Percentiles rank a stretch among this genome's conserved stretches.
Conservation (phyloP, 1,140 invertebrate genomes). For the Brachionus koreanus region DNA sequence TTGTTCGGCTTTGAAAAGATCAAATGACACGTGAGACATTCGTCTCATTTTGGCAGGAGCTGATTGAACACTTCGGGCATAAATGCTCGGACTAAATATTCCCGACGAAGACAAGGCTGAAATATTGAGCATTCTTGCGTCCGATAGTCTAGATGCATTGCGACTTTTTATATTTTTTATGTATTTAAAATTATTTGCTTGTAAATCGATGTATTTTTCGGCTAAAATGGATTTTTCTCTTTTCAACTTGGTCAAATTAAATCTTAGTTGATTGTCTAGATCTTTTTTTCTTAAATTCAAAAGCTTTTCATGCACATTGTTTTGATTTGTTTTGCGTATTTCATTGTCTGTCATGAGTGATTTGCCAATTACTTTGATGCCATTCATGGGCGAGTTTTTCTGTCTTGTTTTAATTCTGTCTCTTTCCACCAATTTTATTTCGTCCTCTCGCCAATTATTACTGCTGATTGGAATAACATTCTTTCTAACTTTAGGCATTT, state of each 20-base stretch:
- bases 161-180: neutral
- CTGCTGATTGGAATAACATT: neutral
- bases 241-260: neutral
- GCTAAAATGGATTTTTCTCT: constrained; percentile 7
- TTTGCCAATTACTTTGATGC: neutral
- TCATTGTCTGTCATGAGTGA: neutral
- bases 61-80: constrained; percentile 1
- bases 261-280: neutral
- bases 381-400: neutral
- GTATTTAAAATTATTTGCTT: neutral
- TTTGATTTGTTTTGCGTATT: constrained; percentile 13
- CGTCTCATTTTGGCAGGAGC: constrained; percentile 6
- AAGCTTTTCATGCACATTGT: constrained; percentile 1
- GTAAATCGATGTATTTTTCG: constrained; percentile 10
- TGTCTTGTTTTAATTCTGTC: neutral
- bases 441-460: neutral
- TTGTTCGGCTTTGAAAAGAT: neutral
- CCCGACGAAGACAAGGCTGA: neutral
- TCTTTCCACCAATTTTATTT: neutral
- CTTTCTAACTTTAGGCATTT: neutral
- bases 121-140: neutral
- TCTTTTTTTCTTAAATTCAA: neutral
- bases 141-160: neutral
- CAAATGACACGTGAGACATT: neutral
- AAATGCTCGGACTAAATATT: neutral